A percentile compares a stretch with the other conserved stretches of the same genome.
These are phyloP conservation scores for Archivesica marissinica DNA, from an alignment of 1,140 invertebrate species.

Conservation along the genomic window DNA sequence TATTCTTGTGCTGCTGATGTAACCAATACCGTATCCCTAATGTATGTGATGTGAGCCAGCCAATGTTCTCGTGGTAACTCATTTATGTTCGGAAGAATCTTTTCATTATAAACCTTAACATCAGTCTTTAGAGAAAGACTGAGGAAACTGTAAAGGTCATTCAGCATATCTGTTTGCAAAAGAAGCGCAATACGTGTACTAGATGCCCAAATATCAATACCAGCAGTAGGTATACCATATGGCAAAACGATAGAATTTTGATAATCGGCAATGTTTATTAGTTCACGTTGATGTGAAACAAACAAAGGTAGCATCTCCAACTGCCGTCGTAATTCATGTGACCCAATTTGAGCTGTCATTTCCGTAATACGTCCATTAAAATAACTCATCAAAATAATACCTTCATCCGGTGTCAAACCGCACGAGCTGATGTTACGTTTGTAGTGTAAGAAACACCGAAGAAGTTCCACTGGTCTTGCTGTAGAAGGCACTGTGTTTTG, in stretches of 20 bases:
- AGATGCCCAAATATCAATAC: slow-evolving; percentile 14
- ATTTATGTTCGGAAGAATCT: not conserved
- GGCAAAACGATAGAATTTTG: slow-evolving; percentile 7
- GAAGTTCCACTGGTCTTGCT: not conserved
- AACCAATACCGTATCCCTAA: not conserved
- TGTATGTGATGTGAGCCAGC: not conserved
- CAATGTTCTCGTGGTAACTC: not conserved
- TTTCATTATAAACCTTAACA: not conserved
- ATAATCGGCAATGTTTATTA: not conserved
- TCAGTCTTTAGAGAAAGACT: not conserved
- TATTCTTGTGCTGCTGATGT: not conserved
- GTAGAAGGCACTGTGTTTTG: not conserved
- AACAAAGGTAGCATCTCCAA: not conserved
- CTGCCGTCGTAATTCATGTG: not conserved
- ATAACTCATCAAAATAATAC: not conserved
- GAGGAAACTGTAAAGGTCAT: not conserved
- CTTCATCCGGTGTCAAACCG: not conserved
- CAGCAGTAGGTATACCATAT: slow-evolving; percentile 34
- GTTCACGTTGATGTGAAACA: slow-evolving; percentile 1
- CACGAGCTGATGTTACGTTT: not conserved
- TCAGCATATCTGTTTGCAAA: not conserved
- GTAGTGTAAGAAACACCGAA: slow-evolving; percentile 10
- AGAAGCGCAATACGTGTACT: not conserved
- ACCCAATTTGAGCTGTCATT: too few relatives aligned
- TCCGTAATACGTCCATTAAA: not conserved